Percentiles rank a stretch among this genome's conserved stretches.
Evolutionary conservation across 2,113 vertebrate genomes (phyloP).

Genomic region (Balaenoptera acutorostrata): DNA sequence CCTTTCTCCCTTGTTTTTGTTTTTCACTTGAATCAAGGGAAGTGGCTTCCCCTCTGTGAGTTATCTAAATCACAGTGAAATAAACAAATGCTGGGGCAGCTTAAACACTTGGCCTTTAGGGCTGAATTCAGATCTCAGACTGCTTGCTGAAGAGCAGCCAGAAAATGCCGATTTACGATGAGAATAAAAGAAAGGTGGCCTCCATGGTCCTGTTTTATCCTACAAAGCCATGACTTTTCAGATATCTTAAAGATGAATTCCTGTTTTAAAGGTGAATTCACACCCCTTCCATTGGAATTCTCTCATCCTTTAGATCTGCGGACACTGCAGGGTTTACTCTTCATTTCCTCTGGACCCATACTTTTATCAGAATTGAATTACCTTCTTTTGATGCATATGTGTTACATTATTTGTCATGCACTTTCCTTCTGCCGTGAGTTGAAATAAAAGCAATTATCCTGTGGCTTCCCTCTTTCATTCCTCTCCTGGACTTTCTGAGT

Average conservation of each 20-base stretch:
- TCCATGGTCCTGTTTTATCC: neutral
- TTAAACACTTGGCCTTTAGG: conserved; percentile 42
- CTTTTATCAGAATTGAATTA: conserved; percentile 51
- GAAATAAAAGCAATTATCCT: conserved; percentile 54
- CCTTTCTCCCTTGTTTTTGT: neutral
- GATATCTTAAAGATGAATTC: conserved; percentile 45
- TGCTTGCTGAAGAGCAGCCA: neutral
- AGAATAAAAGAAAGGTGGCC: conserved; percentile 22
- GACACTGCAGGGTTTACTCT: neutral
- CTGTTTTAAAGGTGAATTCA: neutral
- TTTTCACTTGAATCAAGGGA: neutral
- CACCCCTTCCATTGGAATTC: neutral
- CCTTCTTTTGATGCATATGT: neutral
- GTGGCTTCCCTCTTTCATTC: conserved; percentile 6
- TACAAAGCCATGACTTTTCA: neutral
- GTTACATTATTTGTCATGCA: neutral
- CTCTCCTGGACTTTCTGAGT: conserved; percentile 11
- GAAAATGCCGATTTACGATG: conserved; percentile 42
- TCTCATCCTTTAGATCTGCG: conserved; percentile 13
- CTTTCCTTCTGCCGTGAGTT: conserved; percentile 19
- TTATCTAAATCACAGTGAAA: conserved; percentile 42
- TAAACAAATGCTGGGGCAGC: neutral
- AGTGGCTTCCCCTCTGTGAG: neutral
- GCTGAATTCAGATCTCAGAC: neutral
- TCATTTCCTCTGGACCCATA: neutral